Evolutionary conservation across 2,113 vertebrate species (phyloP), one percentile per base, ranked within the genome.

Genomic region (Pangasianodon hypophthalmus): DNA sequence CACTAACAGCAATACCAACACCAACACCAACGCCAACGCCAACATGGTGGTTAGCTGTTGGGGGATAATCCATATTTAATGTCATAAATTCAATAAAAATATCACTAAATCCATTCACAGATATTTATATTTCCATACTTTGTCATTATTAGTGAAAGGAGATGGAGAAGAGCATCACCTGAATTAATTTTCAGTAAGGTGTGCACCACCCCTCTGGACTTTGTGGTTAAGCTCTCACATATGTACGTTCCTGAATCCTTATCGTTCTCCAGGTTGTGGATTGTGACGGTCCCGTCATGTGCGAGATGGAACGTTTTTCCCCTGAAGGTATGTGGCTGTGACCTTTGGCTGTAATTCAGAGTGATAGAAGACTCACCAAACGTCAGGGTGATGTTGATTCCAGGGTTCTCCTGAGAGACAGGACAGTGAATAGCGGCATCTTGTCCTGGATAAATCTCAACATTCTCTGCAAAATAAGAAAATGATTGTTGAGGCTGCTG

Each of bases 371-470:
- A 87, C 8, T 56, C 26, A 19, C 90, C 90, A 75, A 92, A 93
- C 0, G 3, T 91, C 90, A 92, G 92, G 21, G n/a, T 85, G 54
- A 93, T 29, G 56, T 1, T 80, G 67, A 46, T 50, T 79, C 16
- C n/a, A 2, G 58, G 3, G 29, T 80, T 29, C 67, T 5, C 0
- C 13, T 58, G 19, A 19, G 80, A 48, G 4, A 32, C 0, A 0
- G 0, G 8, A 83, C 95, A 95, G 44, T 8, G 13, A 73, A 96
- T 82, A 0, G 52, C 88, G 8, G 80, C 19, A n/a, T 91, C 16
- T 67, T 88, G 37, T 67, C 64, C 84, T 37, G 62, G 48, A n/a
- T 1, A 16, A 56, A 90, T 60, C 14, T 67, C 86, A 48, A 58
- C 50, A 6, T 52, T 64, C 41, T 84, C 91, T 79, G 56, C 4